Percentiles rank a stretch among this genome's conserved stretches.
These are phyloP conservation scores for Sympetrum striolatum DNA, from an alignment of 2,888 invertebrate genomes.

Conservation along the genomic window DNA sequence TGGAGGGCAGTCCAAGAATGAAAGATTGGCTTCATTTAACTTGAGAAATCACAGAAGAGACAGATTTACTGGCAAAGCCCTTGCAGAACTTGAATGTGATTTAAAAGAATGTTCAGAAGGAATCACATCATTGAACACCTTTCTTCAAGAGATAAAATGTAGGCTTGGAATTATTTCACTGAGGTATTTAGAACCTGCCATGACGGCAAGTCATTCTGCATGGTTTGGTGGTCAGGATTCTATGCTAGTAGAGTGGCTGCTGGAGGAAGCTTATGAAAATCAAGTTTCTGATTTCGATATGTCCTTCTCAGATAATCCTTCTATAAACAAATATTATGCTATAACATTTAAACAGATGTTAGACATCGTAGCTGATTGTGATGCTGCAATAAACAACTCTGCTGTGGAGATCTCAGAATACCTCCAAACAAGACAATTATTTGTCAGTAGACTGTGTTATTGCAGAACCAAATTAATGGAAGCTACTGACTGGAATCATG, in stretches of 20 bases:
- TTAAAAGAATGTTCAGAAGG: neutral
- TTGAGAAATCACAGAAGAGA: slow-evolving; percentile 19
- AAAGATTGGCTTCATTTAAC: slow-evolving; percentile 58
- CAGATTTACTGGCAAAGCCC: neutral
- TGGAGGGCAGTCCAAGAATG: slow-evolving; percentile 73
- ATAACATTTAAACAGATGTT: neutral
- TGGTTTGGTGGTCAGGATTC: neutral
- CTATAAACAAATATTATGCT: neutral
- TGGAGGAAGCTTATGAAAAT: neutral
- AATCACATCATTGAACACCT: neutral
- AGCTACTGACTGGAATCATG: neutral
- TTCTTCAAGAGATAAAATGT: neutral
- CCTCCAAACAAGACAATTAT: neutral
- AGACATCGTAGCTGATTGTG: no score
- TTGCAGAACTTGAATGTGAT: neutral
- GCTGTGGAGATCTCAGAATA: neutral
- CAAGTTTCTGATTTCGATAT: neutral
- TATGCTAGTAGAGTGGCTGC: neutral
- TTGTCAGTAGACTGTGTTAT: neutral
- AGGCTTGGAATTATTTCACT: neutral
- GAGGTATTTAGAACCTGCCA: neutral
- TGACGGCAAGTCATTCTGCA: neutral
- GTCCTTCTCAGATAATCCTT: neutral
- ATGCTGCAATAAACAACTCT: neutral
- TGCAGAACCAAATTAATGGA: neutral